Percentiles rank a stretch among this genome's conserved stretches.
Evolutionary conservation across 2,888 invertebrate species (phyloP).

Genomic region (Celastrina argiolus): DNA sequence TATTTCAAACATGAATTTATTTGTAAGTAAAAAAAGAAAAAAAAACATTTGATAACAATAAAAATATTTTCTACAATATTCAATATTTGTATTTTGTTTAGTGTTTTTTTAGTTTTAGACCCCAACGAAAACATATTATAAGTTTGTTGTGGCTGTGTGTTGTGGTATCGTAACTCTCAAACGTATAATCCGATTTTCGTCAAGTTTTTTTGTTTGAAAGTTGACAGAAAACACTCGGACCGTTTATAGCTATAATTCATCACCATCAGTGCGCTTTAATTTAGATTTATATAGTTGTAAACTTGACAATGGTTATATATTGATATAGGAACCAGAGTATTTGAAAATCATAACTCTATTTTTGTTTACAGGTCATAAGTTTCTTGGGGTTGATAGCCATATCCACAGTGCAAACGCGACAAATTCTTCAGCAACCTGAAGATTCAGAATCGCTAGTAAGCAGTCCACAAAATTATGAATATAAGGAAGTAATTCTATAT

Average conservation of each 20-base stretch:
- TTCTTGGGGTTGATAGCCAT: not conserved
- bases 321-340: not conserved
- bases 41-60: no score
- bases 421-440: not conserved
- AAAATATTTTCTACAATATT: not conserved
- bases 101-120: no score
- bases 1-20: not conserved
- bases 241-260: no score
- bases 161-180: no score
- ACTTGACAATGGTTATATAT: no score
- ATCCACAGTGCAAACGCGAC: not conserved
- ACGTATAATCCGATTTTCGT: no score
- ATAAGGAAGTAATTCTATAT: conserved; percentile 56
- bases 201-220: no score
- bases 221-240: no score
- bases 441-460: conserved; percentile 24
- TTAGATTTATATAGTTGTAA: no score
- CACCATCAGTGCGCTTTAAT: no score
- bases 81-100: not conserved
- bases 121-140: no score
- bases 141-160: no score
- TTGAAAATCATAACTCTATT: not conserved
- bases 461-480: conserved; percentile 38
- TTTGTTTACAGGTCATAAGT: not conserved
- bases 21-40: conserved; percentile 10